Evolutionary conservation across 2,888 invertebrate genomes (phyloP).

Genomic region (Ecdyonurus torrentis): DNA sequence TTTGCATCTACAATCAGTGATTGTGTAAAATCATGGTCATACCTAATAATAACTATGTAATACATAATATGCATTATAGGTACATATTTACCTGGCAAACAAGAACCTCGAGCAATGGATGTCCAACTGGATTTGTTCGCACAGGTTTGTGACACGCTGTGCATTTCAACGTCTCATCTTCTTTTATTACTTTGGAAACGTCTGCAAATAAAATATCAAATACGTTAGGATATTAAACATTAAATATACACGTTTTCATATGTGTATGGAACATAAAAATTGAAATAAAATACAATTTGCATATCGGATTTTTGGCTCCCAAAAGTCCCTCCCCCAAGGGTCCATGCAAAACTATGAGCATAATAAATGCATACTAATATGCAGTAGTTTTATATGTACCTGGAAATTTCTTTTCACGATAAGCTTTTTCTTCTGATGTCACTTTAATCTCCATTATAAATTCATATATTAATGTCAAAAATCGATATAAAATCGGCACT

Average conservation of each 20-base stretch:
- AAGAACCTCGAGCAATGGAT: slow-evolving; percentile 11
- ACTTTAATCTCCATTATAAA: background rate
- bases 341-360: background rate
- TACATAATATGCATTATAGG: background rate
- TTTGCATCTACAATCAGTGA: no score
- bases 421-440: background rate
- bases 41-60: no score
- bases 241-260: no score
- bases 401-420: background rate
- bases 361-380: background rate
- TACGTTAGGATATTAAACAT: no score
- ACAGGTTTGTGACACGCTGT: background rate
- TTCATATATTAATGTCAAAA: no score
- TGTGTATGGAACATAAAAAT: no score
- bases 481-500: no score
- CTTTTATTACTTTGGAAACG: background rate
- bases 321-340: no score
- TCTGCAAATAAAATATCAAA: no score
- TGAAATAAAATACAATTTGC: no score
- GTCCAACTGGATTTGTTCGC: slow-evolving; percentile 7
- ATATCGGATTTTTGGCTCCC: no score
- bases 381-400: background rate
- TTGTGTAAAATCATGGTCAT: no score
- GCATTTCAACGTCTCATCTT: background rate
- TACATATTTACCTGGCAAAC: slow-evolving; percentile 10